Evolutionary conservation across 1,140 invertebrate species (phyloP), one percentile per base, ranked within the genome.

Genomic region (Pseudomyrmex sp.): DNA sequence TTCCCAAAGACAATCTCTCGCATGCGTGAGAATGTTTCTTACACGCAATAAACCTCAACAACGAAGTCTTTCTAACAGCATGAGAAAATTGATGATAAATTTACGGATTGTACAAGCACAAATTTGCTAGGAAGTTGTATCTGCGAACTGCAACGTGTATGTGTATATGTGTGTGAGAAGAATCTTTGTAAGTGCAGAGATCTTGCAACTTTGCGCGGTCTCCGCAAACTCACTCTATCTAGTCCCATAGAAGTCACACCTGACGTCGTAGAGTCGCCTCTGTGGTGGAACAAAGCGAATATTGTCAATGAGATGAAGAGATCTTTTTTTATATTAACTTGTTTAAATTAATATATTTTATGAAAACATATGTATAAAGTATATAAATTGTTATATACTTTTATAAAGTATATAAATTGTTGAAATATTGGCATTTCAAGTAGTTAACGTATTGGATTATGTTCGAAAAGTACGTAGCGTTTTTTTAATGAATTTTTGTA

Each of bases 251-350:
- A 44, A 56, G 1, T 10, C 58, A 74, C 18, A 62, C 26, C 12
- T 20, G 13, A 7, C 20, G 44, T 10, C 20, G 59, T 44, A 20
- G 58, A 63, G 50, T 20, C 2, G 62, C 2, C 58, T 63, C 15
- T 20, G 44, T 20, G 44, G 13, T 75, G 13, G 18, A 75, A 63
- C 26, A 75, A 63, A 63, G 44, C 56, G 13, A 61, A 20, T 18
- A 5, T 61, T 12, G 63, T 15, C 46, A 20, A 63, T 26, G 20
- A 74, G 72, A 75, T 15, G 1, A 63, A 44, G 48, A 13, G 35
- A 35, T 35, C 5, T 35, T 35, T 35, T 35, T 35, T 26, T 26
- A 4, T 26, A 35, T 35, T 5, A 35, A 35, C 35, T 35, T 35
- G 35, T 35, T 35, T 35, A 35, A 35, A 35, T 35, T 35, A 35